Evolutionary conservation across 2,888 invertebrate genomes (phyloP).

Genomic region (Caenorhabditis sp.): DNA sequence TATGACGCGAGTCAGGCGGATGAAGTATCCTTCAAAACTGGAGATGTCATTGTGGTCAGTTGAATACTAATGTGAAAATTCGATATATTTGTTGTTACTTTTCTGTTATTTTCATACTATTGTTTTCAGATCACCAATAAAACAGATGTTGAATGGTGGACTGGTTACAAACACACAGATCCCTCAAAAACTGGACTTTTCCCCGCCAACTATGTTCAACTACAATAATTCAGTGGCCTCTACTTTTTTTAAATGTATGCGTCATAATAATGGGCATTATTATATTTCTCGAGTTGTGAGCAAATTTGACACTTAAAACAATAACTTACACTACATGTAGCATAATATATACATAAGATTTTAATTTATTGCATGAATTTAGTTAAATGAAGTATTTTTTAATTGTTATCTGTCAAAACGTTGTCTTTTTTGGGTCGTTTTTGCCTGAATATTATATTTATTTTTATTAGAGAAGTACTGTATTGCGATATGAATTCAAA

Average conservation of each 20-base stretch:
- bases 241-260: background rate
- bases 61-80: background rate
- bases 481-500: no score
- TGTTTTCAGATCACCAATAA: constrained; percentile 22
- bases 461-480: no score
- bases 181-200: constrained; percentile 56
- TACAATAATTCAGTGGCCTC: constrained; percentile 11
- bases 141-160: constrained; percentile 67
- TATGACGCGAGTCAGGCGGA: constrained; percentile 67
- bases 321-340: background rate
- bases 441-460: background rate
- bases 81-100: background rate
- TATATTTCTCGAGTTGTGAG: background rate
- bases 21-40: constrained; percentile 62
- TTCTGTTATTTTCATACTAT: background rate
- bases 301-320: background rate
- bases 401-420: constrained; percentile 76
- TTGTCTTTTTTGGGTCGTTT: background rate
- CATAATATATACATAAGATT: background rate
- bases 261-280: constrained; percentile 1
- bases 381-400: constrained; percentile 7
- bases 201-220: constrained; percentile 69
- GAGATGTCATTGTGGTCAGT: constrained; percentile 38
- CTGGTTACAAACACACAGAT: constrained; percentile 48
- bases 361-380: constrained; percentile 11